Evolutionary conservation across 2,113 vertebrate genomes (phyloP), one percentile per base, ranked within the genome.

Genomic region (Hemiprocne comata): DNA sequence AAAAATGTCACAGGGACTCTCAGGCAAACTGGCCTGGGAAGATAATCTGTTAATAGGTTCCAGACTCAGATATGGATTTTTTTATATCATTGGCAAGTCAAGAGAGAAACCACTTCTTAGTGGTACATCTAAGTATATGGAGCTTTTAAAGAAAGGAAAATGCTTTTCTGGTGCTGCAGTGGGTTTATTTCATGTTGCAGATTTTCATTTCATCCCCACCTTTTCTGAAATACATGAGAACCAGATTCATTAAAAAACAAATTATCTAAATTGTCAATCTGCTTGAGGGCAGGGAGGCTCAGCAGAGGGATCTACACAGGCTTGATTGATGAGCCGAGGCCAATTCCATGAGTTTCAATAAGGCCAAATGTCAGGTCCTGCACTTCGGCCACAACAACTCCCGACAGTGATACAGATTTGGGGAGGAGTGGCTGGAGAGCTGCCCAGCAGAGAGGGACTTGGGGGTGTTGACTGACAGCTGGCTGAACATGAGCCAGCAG

Each of bases 111-210:
- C 5, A 36, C 10, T 72, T 92, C 48, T 89, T 44, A 75, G 10
- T 4, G 21, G 11, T 36, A 17, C 1, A 1, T 50, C 7, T 21
- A 50, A 78, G 21, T 21, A 50, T 6, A 16, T 17, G 5, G 23
- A 75, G 21, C 4, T 70, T 51, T 14, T 5, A 24, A 25, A 38
- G 42, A 11, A 34, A 14, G 2, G 3, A 80, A 85, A 82, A 5
- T 1, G 26, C 2, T 50, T 1, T 66, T 73, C 17, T 46, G 4
- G 6, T 66, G 55, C 23, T 18, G 9, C 29, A 62, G 18, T 0
- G 9, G 73, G 28, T 77, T 83, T 53, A 38, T 62, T 75, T 81
- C 6, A 26, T 38, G 26, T 33, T 31, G 8, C 8, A 67, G 61
- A 38, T 65, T 87, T 69, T 66, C 19, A 78, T 92, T 92, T 84